A percentile compares a stretch with the other conserved stretches of the same genome.
Conservation (phyloP, 2,888 invertebrate species). For the Chloromyia formosa region DNA sequence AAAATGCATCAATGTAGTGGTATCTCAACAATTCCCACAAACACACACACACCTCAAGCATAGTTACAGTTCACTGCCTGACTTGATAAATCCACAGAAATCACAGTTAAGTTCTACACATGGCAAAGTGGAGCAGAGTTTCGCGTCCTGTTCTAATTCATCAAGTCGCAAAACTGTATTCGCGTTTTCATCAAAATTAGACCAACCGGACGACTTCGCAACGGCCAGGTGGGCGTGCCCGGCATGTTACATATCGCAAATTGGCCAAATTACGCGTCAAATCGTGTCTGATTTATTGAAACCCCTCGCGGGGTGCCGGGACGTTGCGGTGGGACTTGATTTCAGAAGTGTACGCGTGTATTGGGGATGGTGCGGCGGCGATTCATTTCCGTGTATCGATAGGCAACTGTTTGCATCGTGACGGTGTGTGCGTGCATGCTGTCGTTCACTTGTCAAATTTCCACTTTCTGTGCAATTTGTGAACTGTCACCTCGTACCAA, state of each 20-base stretch:
- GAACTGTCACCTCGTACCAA: too few species aligned
- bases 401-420: background rate
- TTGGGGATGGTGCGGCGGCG: background rate
- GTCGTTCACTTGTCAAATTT: background rate
- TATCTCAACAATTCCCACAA: too few species aligned
- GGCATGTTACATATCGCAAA: background rate
- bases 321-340: background rate
- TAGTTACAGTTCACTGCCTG: slow-evolving; percentile 20
- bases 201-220: background rate
- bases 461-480: too few species aligned
- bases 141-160: background rate
- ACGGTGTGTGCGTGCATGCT: background rate
- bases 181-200: background rate
- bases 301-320: background rate
- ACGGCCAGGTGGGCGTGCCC: background rate
- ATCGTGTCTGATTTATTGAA: slow-evolving; percentile 31
- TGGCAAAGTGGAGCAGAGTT: background rate
- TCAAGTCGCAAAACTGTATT: background rate
- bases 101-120: background rate
- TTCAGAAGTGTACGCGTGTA: background rate
- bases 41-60: too few species aligned
- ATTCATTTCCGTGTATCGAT: background rate
- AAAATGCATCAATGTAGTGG: too few species aligned
- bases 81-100: slow-evolving; percentile 3
- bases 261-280: slow-evolving; percentile 29